Conservation (phyloP, 2,113 vertebrate species). For the Phylloscopus trochilus region DNA sequence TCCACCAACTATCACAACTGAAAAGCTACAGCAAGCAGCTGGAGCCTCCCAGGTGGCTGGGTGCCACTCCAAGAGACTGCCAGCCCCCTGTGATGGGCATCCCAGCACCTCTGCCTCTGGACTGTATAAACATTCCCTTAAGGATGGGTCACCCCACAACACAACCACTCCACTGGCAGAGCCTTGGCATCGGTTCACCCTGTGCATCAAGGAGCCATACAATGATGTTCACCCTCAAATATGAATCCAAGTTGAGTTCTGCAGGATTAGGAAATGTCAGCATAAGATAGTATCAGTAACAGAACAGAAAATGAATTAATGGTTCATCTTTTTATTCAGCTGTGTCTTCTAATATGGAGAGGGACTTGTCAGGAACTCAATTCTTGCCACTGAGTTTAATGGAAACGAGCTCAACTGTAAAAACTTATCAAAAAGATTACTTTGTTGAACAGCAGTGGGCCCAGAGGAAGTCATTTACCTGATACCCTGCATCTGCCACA, state of each 20-base stretch:
- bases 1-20: not conserved
- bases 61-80: not conserved
- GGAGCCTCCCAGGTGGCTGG: not conserved
- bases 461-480: not conserved
- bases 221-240: not conserved
- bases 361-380: not conserved
- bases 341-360: not conserved
- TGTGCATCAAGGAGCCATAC: accelerated
- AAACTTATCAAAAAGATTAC: not conserved
- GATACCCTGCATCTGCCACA: not conserved
- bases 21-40: not conserved
- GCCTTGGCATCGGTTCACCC: accelerated
- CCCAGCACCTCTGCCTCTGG: not conserved
- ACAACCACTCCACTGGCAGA: accelerated
- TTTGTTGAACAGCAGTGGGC: not conserved
- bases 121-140: accelerated
- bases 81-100: not conserved
- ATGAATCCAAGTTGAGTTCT: not conserved
- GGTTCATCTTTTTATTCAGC: not conserved
- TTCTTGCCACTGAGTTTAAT: not conserved
- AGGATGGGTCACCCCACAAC: not conserved
- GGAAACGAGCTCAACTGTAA: not conserved
- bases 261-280: not conserved
- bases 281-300: not conserved
- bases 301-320: not conserved